Percentiles rank a stretch among this genome's conserved stretches.
These are phyloP conservation scores for Falco rusticolus DNA, from an alignment of 2,797 vertebrate species.

Conservation along the genomic window DNA sequence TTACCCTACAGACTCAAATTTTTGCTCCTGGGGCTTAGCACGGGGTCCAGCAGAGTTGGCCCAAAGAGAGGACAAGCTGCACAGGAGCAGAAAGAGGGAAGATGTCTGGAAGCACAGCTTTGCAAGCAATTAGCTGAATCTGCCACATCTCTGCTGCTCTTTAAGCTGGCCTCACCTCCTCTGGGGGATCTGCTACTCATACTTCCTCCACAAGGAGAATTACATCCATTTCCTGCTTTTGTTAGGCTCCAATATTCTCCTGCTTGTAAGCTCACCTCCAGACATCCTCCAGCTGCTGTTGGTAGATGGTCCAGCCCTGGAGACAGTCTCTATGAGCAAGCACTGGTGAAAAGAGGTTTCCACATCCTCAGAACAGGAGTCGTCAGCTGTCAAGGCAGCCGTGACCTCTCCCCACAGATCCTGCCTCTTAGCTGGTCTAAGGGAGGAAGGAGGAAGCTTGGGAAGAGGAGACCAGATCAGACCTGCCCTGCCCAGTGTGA, in stretches of 20 bases:
- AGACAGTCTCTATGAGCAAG: not conserved
- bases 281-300: not conserved
- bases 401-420: not conserved
- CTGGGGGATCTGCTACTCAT: not conserved
- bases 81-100: not conserved
- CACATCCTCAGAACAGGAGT: not conserved
- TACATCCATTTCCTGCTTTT: slow-evolving; percentile 5
- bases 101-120: not conserved
- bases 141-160: not conserved
- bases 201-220: not conserved
- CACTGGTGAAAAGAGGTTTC: not conserved
- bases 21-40: not conserved
- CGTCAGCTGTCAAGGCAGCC: not conserved
- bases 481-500: not conserved
- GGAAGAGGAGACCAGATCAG: not conserved
- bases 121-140: not conserved
- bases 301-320: not conserved
- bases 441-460: not conserved
- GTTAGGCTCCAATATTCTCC: not conserved
- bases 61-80: not conserved
- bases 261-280: not conserved
- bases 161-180: not conserved
- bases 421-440: not conserved
- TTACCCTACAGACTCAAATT: not conserved
- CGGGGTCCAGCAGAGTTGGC: not conserved